Percentiles rank a stretch among this genome's conserved stretches.
Conservation (phyloP, 30 jellyfish, hydroid and myxozoan species). For the Hydra vulgaris region DNA sequence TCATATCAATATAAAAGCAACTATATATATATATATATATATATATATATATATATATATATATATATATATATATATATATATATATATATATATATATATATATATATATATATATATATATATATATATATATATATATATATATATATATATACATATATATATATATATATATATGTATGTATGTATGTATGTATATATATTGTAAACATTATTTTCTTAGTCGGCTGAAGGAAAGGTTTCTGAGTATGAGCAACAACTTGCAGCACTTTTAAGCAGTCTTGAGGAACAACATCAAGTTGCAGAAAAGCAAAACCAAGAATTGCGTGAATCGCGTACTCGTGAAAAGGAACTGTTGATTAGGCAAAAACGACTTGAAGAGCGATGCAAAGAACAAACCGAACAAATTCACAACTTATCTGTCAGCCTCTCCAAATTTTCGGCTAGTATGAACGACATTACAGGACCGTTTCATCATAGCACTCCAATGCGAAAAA, state of each 20-base stretch:
- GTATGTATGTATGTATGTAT: too few relatives aligned
- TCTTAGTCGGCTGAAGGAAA: constrained; percentile 63
- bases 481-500: constrained; percentile 75
- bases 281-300: constrained; percentile 54
- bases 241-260: constrained; percentile 66
- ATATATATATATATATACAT: too few relatives aligned
- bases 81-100: too few relatives aligned
- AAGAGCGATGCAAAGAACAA: constrained; percentile 52
- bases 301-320: constrained; percentile 29
- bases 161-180: too few relatives aligned
- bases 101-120: too few relatives aligned
- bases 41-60: too few relatives aligned
- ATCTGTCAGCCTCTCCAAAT: constrained; percentile 42
- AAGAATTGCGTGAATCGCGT: constrained; percentile 63
- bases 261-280: constrained; percentile 61
- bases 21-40: too few relatives aligned
- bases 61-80: too few relatives aligned
- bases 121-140: too few relatives aligned
- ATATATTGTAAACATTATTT: too few relatives aligned
- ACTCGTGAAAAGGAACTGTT: constrained; percentile 52
- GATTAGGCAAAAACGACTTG: constrained; percentile 62
- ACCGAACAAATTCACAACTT: constrained; percentile 52
- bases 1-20: too few relatives aligned
- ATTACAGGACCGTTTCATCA: constrained; percentile 33
- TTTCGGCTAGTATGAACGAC: constrained; percentile 72